Evolutionary conservation across 2,888 invertebrate genomes (phyloP).

Genomic region (Podabrus alpinus): DNA sequence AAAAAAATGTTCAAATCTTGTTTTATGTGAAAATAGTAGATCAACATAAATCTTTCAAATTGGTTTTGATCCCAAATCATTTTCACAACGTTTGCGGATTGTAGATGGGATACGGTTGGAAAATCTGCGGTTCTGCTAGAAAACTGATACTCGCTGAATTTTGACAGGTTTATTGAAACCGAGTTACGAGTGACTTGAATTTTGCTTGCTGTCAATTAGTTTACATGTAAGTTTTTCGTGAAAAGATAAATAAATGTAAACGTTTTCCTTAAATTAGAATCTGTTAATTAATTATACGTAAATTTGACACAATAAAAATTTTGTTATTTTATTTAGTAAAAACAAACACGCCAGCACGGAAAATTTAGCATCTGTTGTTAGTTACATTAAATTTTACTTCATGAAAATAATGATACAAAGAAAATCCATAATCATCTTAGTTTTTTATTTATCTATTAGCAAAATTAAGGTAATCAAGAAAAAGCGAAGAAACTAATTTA

Average conservation of each 20-base stretch:
- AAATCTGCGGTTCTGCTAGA: constrained; percentile 19
- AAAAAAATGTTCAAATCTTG: background rate
- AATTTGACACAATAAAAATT: background rate
- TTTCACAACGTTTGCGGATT: constrained; percentile 23
- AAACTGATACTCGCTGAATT: constrained; percentile 15
- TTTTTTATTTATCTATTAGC: background rate
- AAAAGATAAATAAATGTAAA: background rate
- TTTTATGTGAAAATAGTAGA: background rate
- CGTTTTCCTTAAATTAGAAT: background rate
- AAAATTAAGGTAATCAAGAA: background rate
- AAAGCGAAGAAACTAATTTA: background rate
- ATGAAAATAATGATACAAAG: background rate
- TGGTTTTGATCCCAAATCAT: constrained; percentile 20
- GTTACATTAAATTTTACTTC: background rate
- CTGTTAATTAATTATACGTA: background rate
- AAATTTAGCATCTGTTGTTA: background rate
- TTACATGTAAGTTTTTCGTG: background rate
- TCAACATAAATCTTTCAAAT: constrained; percentile 18
- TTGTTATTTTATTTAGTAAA: background rate
- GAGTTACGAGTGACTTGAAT: background rate
- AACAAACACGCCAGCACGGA: background rate
- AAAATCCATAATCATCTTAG: background rate
- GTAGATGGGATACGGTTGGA: constrained; percentile 17
- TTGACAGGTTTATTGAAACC: constrained; percentile 16
- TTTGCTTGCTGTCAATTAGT: background rate